phyloP scores from a whole-genome alignment of 2,797 vertebrate species.

The Eleutherodactylus coqui region DNA sequence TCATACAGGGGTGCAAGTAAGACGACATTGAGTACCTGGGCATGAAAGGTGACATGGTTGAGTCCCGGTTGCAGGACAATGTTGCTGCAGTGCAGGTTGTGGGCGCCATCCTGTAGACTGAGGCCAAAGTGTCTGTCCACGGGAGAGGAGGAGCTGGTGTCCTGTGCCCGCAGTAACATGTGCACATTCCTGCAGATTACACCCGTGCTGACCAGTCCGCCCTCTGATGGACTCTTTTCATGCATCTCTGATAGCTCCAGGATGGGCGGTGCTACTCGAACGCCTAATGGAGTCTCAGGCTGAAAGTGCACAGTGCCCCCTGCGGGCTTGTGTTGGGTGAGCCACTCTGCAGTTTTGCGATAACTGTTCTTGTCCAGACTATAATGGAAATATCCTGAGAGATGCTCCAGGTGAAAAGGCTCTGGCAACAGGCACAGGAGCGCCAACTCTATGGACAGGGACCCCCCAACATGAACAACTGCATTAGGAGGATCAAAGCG shows the following conservation, averaged over 20 bases:
- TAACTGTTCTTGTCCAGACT: conserved; percentile 82
- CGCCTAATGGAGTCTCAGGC: conserved; percentile 66
- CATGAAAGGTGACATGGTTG: conserved; percentile 86
- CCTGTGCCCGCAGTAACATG: conserved; percentile 85
- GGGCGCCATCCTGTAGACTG: conserved; percentile 82
- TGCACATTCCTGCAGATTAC: conserved; percentile 94
- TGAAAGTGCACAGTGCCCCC: conserved; percentile 83
- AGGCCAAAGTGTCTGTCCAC: conserved; percentile 77
- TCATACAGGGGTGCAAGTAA: background rate
- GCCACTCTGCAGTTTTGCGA: conserved; percentile 78
- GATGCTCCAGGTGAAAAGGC: conserved; percentile 83
- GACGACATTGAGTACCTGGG: conserved; percentile 77
- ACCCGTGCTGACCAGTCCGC: conserved; percentile 83
- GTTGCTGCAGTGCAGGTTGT: conserved; percentile 79
- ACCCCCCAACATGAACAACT: conserved; percentile 88
- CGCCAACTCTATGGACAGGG: conserved; percentile 84
- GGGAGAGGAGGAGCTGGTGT: conserved; percentile 74
- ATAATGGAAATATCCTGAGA: conserved; percentile 86
- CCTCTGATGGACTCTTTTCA: conserved; percentile 90
- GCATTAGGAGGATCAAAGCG: conserved; percentile 85
- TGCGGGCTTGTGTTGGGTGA: conserved; percentile 77
- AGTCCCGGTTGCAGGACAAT: conserved; percentile 85
- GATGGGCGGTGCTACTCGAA: conserved; percentile 66
- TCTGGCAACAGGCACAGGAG: conserved; percentile 89
- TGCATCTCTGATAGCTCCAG: conserved; percentile 89